Conservation (phyloP, 2,113 vertebrate species). For the Aramus guarauna region DNA sequence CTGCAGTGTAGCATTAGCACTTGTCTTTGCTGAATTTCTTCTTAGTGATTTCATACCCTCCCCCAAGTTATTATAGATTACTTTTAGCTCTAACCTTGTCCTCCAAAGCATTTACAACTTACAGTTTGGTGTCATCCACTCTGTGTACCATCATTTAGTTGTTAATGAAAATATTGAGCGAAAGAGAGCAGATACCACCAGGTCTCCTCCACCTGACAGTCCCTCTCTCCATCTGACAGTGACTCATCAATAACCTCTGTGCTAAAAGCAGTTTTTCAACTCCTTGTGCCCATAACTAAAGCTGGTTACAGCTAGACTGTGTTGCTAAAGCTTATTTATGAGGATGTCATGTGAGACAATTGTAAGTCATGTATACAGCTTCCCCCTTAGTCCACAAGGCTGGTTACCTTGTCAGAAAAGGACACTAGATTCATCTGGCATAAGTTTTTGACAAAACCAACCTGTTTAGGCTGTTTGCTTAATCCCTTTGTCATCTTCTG, state of each 20-base stretch:
- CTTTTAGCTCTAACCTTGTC: background rate
- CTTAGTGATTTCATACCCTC: background rate
- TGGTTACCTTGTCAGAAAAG: background rate
- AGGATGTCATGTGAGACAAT: background rate
- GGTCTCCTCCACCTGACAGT: background rate
- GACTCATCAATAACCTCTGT: background rate
- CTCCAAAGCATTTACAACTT: background rate
- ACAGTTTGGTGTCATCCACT: background rate
- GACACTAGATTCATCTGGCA: background rate
- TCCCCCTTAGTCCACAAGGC: background rate
- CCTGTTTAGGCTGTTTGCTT: background rate
- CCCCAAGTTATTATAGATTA: background rate
- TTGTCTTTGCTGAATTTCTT: background rate
- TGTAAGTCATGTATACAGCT: background rate
- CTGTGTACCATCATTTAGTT: background rate
- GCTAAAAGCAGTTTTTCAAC: background rate
- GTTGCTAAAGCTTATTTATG: background rate
- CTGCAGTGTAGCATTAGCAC: background rate
- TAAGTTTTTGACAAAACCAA: background rate
- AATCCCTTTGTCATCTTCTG: background rate
- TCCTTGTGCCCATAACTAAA: background rate
- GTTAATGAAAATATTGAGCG: background rate
- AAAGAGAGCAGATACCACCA: background rate
- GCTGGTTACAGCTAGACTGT: background rate
- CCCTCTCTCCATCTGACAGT: background rate